These are phyloP conservation scores for Eudasyphora cyanicolor DNA, from an alignment of 2,888 invertebrate species.

Conservation along the genomic window DNA sequence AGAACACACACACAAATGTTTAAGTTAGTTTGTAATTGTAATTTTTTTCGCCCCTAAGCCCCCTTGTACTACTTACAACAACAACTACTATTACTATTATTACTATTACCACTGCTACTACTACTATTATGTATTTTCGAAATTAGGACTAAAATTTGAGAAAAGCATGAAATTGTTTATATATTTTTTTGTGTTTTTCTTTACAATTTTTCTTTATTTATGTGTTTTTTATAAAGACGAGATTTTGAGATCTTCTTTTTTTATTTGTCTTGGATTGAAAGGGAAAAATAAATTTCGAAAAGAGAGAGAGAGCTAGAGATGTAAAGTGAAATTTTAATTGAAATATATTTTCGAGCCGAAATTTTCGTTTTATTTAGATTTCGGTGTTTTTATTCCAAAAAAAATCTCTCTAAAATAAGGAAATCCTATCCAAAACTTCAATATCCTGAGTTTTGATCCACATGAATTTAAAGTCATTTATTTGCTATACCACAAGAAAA, in stretches of 20 bases:
- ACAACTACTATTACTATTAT: background rate
- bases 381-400: too few relatives aligned
- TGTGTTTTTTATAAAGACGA: conserved; percentile 29
- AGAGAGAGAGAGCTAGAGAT: background rate
- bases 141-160: conserved; percentile 7
- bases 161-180: background rate
- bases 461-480: too few relatives aligned
- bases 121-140: conserved; percentile 1
- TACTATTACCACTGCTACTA: background rate
- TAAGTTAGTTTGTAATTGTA: conserved; percentile 35
- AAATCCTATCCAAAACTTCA: too few relatives aligned
- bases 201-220: too few relatives aligned
- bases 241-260: conserved; percentile 23
- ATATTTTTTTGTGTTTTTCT: conserved; percentile 1
- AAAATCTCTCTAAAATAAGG: too few relatives aligned
- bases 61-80: background rate
- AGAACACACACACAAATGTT: conserved; percentile 39
- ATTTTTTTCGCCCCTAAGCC: background rate
- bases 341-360: background rate
- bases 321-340: background rate
- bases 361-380: background rate
- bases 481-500: too few relatives aligned
- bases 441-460: too few relatives aligned
- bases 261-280: background rate
- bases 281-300: background rate